These are phyloP conservation scores for Macrobrachium rosenbergii DNA, from an alignment of 1,140 invertebrate genomes.

Conservation along the genomic window DNA sequence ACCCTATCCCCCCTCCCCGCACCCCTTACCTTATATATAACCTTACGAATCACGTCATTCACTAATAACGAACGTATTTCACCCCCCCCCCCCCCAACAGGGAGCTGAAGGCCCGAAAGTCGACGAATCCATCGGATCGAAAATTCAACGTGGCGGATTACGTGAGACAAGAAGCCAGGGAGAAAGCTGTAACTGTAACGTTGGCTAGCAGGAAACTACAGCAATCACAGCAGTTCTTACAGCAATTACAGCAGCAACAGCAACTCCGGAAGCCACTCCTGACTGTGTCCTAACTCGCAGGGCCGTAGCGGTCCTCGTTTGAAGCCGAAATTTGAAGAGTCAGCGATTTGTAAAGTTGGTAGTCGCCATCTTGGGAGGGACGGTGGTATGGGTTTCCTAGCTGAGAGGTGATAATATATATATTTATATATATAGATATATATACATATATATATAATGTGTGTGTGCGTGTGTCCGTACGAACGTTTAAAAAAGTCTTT, in stretches of 20 bases:
- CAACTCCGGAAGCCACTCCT: not conserved
- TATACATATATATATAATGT: not conserved
- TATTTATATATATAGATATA: not conserved
- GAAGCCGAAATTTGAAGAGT: too few species aligned
- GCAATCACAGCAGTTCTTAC: not conserved
- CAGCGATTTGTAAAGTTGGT: too few species aligned
- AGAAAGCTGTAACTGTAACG: constrained; percentile 50
- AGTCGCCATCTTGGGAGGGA: too few species aligned
- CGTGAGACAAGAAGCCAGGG: constrained; percentile 51
- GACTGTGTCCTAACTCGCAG: too few species aligned
- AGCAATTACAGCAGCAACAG: not conserved
- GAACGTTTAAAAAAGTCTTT: not conserved
- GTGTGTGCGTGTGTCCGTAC: not conserved
- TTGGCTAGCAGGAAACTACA: constrained; percentile 14
- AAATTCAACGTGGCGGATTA: constrained; percentile 55
- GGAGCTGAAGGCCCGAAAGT: constrained; percentile 52
- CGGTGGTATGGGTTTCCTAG: too few species aligned
- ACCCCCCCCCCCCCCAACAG: not conserved
- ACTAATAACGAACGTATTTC: not conserved
- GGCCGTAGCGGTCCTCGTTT: too few species aligned
- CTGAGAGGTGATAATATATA: not conserved
- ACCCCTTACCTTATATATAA: not conserved
- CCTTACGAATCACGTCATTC: not conserved
- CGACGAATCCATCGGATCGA: constrained; percentile 38
- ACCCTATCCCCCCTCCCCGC: not conserved